These are phyloP conservation scores for Calyptommatus sinebrachiatus DNA, from an alignment of 2,113 vertebrate genomes.

Conservation along the genomic window DNA sequence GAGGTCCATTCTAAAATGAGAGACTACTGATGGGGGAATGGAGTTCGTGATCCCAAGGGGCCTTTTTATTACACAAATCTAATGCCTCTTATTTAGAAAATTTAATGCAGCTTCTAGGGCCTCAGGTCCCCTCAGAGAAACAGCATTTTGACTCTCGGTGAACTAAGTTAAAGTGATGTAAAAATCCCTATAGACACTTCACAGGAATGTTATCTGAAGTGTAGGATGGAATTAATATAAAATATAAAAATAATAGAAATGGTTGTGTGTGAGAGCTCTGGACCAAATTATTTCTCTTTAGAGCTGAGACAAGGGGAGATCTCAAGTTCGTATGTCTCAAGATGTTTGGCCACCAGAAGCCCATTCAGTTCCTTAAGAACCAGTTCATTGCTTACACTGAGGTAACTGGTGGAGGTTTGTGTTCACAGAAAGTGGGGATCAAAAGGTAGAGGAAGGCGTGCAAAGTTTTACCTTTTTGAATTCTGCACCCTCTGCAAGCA, in stretches of 20 bases:
- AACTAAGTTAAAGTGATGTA: constrained; percentile 34
- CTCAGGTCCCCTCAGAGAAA: constrained; percentile 31
- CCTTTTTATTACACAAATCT: constrained; percentile 43
- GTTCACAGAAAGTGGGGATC: too few species aligned
- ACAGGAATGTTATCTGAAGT: constrained; percentile 20
- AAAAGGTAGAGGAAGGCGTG: too few species aligned
- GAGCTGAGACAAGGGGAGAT: not conserved
- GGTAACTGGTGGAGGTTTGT: too few species aligned
- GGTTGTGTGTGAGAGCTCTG: not conserved
- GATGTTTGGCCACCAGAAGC: too few species aligned
- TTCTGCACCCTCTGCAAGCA: too few species aligned
- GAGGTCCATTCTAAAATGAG: constrained; percentile 27
- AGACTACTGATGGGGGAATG: constrained; percentile 32
- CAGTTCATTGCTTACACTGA: too few species aligned
- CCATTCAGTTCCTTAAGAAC: too few species aligned
- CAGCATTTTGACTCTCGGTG: constrained; percentile 20
- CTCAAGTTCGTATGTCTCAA: too few species aligned
- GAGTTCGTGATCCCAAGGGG: constrained; percentile 14
- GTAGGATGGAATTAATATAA: not conserved
- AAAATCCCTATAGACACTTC: not conserved
- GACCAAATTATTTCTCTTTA: not conserved
- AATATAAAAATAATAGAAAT: not conserved
- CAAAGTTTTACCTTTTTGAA: too few species aligned
- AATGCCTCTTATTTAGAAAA: constrained; percentile 43
- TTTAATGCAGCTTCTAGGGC: constrained; percentile 26